These are phyloP conservation scores for Pilophorus perplexus DNA, from an alignment of 2,888 invertebrate species.

Conservation along the genomic window DNA sequence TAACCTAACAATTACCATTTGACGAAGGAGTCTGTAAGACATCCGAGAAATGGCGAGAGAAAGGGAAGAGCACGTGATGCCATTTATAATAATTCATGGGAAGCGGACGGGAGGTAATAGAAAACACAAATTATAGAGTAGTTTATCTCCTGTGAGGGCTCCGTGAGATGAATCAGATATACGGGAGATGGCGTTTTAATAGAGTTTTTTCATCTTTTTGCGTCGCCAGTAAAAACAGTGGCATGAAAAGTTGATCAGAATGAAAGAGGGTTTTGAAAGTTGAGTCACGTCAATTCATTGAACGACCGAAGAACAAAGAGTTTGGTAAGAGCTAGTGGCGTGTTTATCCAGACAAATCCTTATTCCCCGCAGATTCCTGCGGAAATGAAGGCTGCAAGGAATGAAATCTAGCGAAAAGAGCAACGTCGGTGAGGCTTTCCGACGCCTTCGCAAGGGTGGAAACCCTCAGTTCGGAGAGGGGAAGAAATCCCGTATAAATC, in stretches of 20 bases:
- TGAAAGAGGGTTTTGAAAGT: background rate
- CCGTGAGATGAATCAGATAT: constrained; percentile 22
- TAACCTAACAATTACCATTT: constrained; percentile 1
- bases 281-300: background rate
- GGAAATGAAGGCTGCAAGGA: background rate
- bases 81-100: constrained; percentile 30
- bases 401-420: constrained; percentile 14
- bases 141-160: constrained; percentile 25
- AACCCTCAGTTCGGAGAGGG: background rate
- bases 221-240: background rate
- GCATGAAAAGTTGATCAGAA: constrained; percentile 2
- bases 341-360: background rate
- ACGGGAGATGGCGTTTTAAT: constrained; percentile 14
- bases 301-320: background rate
- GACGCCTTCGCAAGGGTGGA: background rate
- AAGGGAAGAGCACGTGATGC: constrained; percentile 9
- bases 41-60: background rate
- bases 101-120: constrained; percentile 18
- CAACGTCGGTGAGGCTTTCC: constrained; percentile 1
- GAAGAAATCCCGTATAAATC: constrained; percentile 10
- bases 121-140: constrained; percentile 32
- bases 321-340: background rate
- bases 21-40: background rate
- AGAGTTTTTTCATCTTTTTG: constrained; percentile 5
- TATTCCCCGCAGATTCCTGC: background rate